These are phyloP conservation scores for Antechinus flavipes DNA, from an alignment of 2,113 vertebrate genomes.

Conservation along the genomic window DNA sequence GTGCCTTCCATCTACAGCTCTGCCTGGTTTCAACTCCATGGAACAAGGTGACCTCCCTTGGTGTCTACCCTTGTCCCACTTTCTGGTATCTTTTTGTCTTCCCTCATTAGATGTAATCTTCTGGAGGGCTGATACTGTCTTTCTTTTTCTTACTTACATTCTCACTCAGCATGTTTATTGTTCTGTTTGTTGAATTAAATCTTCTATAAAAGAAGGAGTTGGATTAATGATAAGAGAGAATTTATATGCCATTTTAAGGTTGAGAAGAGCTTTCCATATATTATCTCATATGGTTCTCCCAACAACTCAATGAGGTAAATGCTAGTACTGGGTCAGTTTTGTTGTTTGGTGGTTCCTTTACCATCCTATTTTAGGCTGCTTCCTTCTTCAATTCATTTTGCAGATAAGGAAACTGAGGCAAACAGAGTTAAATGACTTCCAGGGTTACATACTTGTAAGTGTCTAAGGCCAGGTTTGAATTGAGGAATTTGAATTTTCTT, in stretches of 20 bases:
- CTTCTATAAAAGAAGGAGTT: background rate
- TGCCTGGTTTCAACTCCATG: background rate
- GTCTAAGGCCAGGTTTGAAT: background rate
- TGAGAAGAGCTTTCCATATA: background rate
- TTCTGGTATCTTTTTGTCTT: background rate
- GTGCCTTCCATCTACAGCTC: background rate
- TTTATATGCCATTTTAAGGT: background rate
- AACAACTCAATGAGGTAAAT: background rate
- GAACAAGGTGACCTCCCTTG: background rate
- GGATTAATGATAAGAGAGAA: background rate
- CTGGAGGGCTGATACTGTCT: background rate
- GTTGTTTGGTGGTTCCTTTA: too few species aligned
- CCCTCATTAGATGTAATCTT: background rate
- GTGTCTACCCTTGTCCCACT: background rate
- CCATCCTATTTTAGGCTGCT: background rate
- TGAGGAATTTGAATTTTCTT: background rate
- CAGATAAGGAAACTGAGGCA: background rate
- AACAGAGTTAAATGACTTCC: background rate
- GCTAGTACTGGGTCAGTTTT: background rate
- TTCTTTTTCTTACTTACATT: background rate
- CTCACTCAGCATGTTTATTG: background rate
- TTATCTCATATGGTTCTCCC: background rate
- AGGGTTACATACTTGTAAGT: background rate
- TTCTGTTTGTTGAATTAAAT: background rate
- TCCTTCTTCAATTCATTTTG: background rate